Percentiles rank a stretch among this genome's conserved stretches.
Evolutionary conservation across 2,113 vertebrate genomes (phyloP).

Genomic region (Cervus canadensis): DNA sequence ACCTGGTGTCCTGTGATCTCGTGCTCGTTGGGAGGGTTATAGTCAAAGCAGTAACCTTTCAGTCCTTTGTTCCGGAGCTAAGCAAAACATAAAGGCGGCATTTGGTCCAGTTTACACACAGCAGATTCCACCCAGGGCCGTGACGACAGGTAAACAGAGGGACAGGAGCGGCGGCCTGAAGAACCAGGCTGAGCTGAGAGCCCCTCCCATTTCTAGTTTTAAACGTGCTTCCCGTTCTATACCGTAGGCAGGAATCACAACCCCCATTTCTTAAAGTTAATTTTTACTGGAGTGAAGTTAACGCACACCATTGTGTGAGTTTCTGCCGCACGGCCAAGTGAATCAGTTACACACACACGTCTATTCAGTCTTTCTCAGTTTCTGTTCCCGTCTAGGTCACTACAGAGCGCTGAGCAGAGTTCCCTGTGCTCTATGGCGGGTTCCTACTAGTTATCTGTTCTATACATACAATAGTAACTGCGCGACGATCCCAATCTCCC

Average conservation of each 20-base stretch:
- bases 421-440: background rate
- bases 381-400: background rate
- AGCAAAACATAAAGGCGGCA: slow-evolving; percentile 50
- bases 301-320: background rate
- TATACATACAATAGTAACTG: background rate
- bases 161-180: too few species aligned
- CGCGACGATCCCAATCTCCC: background rate
- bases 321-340: background rate
- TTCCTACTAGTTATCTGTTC: background rate
- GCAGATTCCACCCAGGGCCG: background rate
- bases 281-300: background rate
- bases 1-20: slow-evolving; percentile 84
- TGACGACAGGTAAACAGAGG: too few species aligned
- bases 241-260: background rate
- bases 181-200: fast-evolving
- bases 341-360: background rate
- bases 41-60: slow-evolving; percentile 92
- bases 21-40: slow-evolving; percentile 89
- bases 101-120: background rate
- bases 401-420: background rate
- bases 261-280: background rate
- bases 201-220: background rate
- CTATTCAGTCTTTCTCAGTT: background rate
- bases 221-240: background rate
- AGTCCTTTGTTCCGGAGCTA: slow-evolving; percentile 92